Evolutionary conservation across 2,797 vertebrate species (phyloP), one percentile per base, ranked within the genome.

Genomic region (Myiotriccus ornatus): DNA sequence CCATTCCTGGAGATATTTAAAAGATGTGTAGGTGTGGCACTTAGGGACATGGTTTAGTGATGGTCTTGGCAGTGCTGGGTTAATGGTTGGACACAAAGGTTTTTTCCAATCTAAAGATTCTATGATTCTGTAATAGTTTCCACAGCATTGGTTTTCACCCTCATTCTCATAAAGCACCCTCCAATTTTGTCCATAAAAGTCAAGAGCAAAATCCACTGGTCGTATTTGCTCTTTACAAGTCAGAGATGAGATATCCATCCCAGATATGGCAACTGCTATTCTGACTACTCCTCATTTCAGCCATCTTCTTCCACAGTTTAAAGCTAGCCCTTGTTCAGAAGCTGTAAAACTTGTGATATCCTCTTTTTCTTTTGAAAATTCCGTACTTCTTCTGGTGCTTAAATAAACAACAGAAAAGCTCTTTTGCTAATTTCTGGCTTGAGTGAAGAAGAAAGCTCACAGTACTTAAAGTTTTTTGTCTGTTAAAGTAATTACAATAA

Each of bases 401-500:
- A 84, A 95, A 74, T 50, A 87, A 90, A 87, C 46, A 94, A 35
- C 53, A 93, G 79, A 39, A 93, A 85, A 95, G 70, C 63, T 86
- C 73, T 90, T 95, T 84, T 82, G 52, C 74, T 93, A 82, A 94
- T 94, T 93, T 91, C 80, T 93, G 91, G 59, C 52, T 84, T 82
- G 74, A 92, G 77, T 74, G 83, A 44, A 92, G 59, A 92, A 88
- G 50, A 84, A 84, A 91, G 69, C 18, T 91, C 63, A 52, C 65
- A 49, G 37, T 77, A 63, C 71, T 94, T 90, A 56, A 86, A 32
- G 3, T 57, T 90, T 88, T 93, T 93, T 82, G 49, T 82, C 93
- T 81, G 49, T 84, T 81, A 59, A 95, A 96, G 85, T 95, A 94
- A 95, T 70, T 62, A 53, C 50, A 85, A 81, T 95, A 96, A 97